phyloP scores from a whole-genome alignment of 2,797 vertebrate genomes.

The Tolypeutes matacus region DNA sequence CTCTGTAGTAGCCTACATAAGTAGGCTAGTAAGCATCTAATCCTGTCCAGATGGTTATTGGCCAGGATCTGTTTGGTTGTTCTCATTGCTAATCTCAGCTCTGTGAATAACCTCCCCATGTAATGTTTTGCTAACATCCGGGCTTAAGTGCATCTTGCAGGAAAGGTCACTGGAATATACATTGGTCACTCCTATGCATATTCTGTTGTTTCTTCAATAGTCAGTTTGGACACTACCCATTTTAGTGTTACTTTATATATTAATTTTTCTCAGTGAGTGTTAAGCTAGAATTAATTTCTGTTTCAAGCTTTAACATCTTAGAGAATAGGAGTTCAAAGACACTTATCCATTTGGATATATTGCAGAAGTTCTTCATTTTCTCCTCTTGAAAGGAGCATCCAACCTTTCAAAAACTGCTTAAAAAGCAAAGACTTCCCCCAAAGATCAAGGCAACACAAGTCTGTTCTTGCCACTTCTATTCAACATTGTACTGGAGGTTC shows the following conservation, averaged over 20 bases:
- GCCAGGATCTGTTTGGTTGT: neutral
- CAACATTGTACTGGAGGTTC: neutral
- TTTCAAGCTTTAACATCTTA: neutral
- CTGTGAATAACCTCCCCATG: neutral
- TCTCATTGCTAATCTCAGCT: neutral
- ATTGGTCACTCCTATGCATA: neutral
- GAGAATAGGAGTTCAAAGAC: neutral
- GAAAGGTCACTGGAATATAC: neutral
- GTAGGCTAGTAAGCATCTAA: neutral
- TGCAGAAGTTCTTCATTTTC: neutral
- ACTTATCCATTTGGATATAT: neutral
- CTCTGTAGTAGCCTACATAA: neutral
- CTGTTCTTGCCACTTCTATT: neutral
- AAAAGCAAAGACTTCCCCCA: neutral
- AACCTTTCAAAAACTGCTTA: neutral
- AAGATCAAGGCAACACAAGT: neutral
- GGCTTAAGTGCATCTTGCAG: neutral
- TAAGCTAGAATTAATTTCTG: conserved; percentile 3
- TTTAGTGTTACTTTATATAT: neutral
- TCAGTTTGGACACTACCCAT: neutral
- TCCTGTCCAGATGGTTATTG: neutral
- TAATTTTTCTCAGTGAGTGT: neutral
- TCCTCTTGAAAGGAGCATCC: neutral
- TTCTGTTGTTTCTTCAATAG: neutral
- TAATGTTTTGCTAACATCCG: neutral